Evolutionary conservation across 2,113 vertebrate species (phyloP), one percentile per base, ranked within the genome.

Genomic region (Platanista minor): DNA sequence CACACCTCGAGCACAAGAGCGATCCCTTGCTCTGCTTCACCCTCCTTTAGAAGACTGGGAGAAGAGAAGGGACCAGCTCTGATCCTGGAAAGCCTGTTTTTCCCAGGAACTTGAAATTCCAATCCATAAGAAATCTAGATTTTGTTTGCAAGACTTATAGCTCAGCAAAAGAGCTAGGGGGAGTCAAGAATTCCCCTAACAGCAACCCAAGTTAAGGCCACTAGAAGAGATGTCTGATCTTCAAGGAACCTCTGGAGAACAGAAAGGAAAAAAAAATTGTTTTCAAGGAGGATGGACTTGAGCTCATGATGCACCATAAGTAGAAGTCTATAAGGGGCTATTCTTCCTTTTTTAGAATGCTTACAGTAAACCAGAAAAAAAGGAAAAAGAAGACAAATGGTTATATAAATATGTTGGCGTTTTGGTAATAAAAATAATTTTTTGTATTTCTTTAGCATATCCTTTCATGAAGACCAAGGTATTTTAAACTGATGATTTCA

Each of bases 31-130:
- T 95, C 88, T 67, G 85, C 27, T 25, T 72, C 29, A 87, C 71
- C 90, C 33, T 92, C 67, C 46, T 95, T 77, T 39, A 62, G 69
- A 87, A 80, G 71, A 80, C 49, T 71, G 72, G 25, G 39, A 75
- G 39, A 94, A 94, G 36, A 74, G 36, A 94, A 94, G n/a, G 54
- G 6, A 66, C 36, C 83, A 67, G 52, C 31, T 91, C 18, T 75
- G 74, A 86, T 81, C 31, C 89, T 61, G 77, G 36, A 96, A 97
- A 97, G 49, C 29, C 36, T 71, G 6, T n/a, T 78, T 86, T 93
- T 72, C 96, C 87, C 23, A 75, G 80, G 52, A 91, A 62, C 52
- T 93, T 85, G 72, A 92, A 96, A 97, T 97, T 62, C 69, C 5
- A 95, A 80, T 18, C n/a, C 36, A 94, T 52, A 46, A 39, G 69